Percentiles rank a stretch among this genome's conserved stretches.
Conservation (phyloP, 2,113 vertebrate species). For the Bufo gargarizans region DNA sequence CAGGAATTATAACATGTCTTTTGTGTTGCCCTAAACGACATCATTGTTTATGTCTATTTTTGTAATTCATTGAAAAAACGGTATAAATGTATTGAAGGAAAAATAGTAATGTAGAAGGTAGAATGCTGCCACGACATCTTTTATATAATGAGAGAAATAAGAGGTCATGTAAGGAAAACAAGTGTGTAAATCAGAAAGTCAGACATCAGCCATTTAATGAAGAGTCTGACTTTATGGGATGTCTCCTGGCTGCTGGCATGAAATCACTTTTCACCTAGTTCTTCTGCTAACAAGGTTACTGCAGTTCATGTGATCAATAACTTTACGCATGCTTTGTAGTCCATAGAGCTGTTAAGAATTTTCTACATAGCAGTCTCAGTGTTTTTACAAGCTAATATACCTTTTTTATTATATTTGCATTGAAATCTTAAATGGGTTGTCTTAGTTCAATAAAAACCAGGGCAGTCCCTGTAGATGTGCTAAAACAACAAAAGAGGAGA, state of each 20-base stretch:
- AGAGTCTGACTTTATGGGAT: background rate
- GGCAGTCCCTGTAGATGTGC: no score
- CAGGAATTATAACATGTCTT: no score
- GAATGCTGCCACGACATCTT: background rate
- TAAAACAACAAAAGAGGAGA: no score
- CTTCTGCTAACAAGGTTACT: slow-evolving; percentile 44
- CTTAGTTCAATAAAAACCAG: no score
- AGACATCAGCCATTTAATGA: background rate
- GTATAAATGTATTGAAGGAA: no score
- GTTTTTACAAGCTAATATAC: no score
- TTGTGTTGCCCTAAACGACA: no score
- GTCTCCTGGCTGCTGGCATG: slow-evolving; percentile 29
- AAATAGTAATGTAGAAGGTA: background rate
- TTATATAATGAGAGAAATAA: background rate
- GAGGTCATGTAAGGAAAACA: background rate
- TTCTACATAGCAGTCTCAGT: no score
- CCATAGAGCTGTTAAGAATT: background rate
- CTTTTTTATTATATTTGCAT: no score
- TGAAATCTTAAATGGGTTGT: no score
- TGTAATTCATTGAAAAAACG: no score
- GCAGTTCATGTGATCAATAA: slow-evolving; percentile 19
- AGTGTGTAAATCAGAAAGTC: background rate
- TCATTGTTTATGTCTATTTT: no score
- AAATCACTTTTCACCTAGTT: slow-evolving; percentile 54
- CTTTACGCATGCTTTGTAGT: background rate